These are phyloP conservation scores for Agrilus planipennis DNA, from an alignment of 1,140 invertebrate genomes.

Conservation along the genomic window DNA sequence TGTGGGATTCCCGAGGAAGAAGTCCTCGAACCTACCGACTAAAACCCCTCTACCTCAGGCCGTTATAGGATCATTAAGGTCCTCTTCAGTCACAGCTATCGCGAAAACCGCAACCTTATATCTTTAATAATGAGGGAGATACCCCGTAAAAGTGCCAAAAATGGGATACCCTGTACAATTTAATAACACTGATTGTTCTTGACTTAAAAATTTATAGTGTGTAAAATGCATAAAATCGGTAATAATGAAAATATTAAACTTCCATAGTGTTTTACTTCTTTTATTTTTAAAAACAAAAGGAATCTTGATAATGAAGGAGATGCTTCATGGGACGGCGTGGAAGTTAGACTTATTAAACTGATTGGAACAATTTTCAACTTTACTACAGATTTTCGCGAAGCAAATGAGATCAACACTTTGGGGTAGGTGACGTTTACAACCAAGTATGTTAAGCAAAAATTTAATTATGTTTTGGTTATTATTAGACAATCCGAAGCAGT, in stretches of 20 bases:
- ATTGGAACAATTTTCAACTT: constrained; percentile 52
- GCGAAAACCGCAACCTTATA: no score
- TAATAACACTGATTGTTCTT: neutral
- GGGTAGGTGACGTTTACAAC: constrained; percentile 32
- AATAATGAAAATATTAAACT: constrained; percentile 19
- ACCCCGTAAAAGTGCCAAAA: no score
- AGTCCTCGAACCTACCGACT: no score
- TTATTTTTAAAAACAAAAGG: no score
- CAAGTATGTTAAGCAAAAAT: constrained; percentile 1
- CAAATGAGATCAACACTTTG: constrained; percentile 32
- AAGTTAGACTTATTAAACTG: constrained; percentile 48
- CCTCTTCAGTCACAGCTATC: no score
- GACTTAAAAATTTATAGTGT: constrained; percentile 2
- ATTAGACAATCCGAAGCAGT: constrained; percentile 44
- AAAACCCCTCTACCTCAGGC: no score
- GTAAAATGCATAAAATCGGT: neutral
- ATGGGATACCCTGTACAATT: constrained; percentile 43
- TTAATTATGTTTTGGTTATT: neutral
- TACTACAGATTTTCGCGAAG: constrained; percentile 50
- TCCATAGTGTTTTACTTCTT: constrained; percentile 29
- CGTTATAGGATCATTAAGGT: no score
- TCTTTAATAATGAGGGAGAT: no score
- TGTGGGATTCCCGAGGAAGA: no score
- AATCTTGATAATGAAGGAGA: constrained; percentile 34
- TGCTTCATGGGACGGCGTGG: constrained; percentile 53